Evolutionary conservation across 2,113 vertebrate genomes (phyloP), one percentile per base, ranked within the genome.

Genomic region (Chaenogobius annularis): DNA sequence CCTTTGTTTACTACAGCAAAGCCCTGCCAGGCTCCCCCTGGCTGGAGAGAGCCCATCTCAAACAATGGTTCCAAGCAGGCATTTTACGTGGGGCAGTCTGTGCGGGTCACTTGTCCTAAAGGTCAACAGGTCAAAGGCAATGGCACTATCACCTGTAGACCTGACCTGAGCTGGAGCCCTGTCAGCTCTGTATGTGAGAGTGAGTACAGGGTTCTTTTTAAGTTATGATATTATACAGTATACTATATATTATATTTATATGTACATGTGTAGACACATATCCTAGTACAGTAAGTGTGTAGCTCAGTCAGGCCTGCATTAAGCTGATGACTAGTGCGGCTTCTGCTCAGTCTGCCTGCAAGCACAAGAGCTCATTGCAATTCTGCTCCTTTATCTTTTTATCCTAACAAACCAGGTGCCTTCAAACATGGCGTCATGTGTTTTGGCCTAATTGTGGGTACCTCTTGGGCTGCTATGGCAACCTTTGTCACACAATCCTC

Each of bases 131-230:
- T 94, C 58, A 94, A 87, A 75, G 94, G 94, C 0, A 81, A 91
- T 2, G 91, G 93, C 31, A 72, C 90, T 74, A 94, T 98, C 73
- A 95, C 90, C 58, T 99, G 98, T 88, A 94, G 91, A 61, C 87
- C 92, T 0, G 96, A 99, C 65, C 96, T 95, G 91, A 97, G 93
- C 0, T 99, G 98, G 98, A 97, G 92, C 66, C 91, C 93, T 74
- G 61, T 94, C 74, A 92, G 78, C 19, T 89, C 94, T 8, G 95
- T 91, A 48, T 98, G 97, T 83, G 95, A 97, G 90, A 95, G 98
- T 99, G 91, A 91, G 96, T 94, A 58, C 26, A 12, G 26, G 13
- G 12, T 26, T 10, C 19, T 54, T 7, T 54, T 20, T 31, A 31
- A 40, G 37, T 40, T 40, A 40, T 40, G 37, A 40, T 54, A 54